Evolutionary conservation across 1,140 invertebrate species (phyloP).

Genomic region (Spodoptera frugiperda): DNA sequence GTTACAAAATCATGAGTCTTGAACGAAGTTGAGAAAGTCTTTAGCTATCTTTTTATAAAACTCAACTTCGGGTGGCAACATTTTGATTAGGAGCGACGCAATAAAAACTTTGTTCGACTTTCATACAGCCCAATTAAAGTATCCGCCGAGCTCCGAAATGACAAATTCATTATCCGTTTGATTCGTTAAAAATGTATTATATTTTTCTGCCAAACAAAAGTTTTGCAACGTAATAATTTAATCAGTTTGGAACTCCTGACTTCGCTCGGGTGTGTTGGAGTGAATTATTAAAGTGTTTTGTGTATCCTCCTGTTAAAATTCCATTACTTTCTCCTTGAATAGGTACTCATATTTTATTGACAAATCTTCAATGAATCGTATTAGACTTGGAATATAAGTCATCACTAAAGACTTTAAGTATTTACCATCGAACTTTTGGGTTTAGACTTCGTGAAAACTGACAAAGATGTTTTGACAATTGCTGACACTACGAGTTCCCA

Average conservation of each 20-base stretch:
- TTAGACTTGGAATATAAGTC: not conserved
- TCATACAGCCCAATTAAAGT: constrained; percentile 61
- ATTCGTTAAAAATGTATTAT: constrained; percentile 57
- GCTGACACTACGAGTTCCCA: too few species aligned
- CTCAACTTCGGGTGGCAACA: constrained; percentile 44
- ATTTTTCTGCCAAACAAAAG: constrained; percentile 28
- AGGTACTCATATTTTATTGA: not conserved
- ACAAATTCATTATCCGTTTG: constrained; percentile 64
- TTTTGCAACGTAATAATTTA: constrained; percentile 30
- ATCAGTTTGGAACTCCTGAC: constrained; percentile 22
- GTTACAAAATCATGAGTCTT: constrained; percentile 56
- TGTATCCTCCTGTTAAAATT: constrained; percentile 14
- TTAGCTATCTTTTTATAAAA: constrained; percentile 50
- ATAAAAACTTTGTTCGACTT: constrained; percentile 61
- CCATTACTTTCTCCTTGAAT: not conserved
- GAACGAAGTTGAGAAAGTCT: constrained; percentile 55
- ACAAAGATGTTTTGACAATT: too few species aligned
- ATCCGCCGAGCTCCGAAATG: constrained; percentile 47
- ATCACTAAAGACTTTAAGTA: not conserved
- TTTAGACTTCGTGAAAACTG: too few species aligned
- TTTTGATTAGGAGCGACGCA: constrained; percentile 65
- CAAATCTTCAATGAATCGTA: not conserved
- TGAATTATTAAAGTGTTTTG: constrained; percentile 38
- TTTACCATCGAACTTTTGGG: not conserved
- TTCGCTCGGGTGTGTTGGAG: constrained; percentile 4